Base-by-base conservation (phyloP, 2,113 vertebrate genomes). In the Porphyrio hochstetteri region DNA sequence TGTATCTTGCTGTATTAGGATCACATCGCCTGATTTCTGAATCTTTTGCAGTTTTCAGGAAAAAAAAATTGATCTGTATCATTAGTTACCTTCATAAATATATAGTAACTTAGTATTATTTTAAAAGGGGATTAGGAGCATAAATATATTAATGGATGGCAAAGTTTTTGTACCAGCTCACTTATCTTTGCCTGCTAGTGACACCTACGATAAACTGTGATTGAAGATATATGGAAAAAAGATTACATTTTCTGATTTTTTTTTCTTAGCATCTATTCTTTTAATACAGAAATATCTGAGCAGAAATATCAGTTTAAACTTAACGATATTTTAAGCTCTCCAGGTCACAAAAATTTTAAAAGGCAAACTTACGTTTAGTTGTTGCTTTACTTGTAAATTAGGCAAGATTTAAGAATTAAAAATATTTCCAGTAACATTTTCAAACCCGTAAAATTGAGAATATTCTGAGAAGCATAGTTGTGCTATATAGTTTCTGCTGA, bases 291-390 rank as follows among this genome's bases (percentile, higher is more conserved):
- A 46, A 18, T 46, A 18, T 18, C 44, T 17, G 7, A 48, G 4
- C 8, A 40, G 13, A 80, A 23, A 64, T 48, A 64, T 13, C 5
- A 64, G 9, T 44, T 89, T 63, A 55, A 75, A 6, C 2, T 2
- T n/a, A 53, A 11, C 38, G 4, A 9, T 42, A 9, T 42, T 64
- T 82, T 38, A 61, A 44, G 2, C 1, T 68, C 12, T 53, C 7
- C 5, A 52, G 5, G 48, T 69, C 65, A 8, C 11, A 93, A 80
- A 84, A 82, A 50, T 18, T 53, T 36, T 5, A 44, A 85, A 55
- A 53, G 4, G 4, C 1, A 44, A 91, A 2, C 1, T 33, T 77
- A 28, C 2, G 1, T 8, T 28, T 61, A 13, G 2, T 48, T 56
- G 8, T 11, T 60, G 8, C 56, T 69, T 55, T 63, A 63, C 48